Percentiles rank a stretch among this genome's conserved stretches.
Conservation (phyloP, 2,797 vertebrate genomes). For the Onychomys arenicola region DNA sequence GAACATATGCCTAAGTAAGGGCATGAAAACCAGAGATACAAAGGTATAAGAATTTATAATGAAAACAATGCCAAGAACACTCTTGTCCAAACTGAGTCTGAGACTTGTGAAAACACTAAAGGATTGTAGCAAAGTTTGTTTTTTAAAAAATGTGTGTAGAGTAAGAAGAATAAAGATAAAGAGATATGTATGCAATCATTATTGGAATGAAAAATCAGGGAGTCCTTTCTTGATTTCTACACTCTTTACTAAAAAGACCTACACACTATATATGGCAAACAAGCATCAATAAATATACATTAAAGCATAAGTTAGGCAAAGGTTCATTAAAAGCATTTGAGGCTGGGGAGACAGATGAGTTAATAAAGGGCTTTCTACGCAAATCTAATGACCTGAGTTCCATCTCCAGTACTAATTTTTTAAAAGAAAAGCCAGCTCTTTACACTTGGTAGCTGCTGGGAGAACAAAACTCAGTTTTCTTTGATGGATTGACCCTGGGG, state of each 20-base stretch:
- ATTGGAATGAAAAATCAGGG: background rate
- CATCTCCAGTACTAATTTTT: background rate
- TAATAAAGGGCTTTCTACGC: background rate
- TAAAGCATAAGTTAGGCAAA: constrained; percentile 12
- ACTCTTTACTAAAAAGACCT: constrained; percentile 7
- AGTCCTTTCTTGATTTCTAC: background rate
- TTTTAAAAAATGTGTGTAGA: background rate
- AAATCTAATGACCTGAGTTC: background rate
- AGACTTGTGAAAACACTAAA: background rate
- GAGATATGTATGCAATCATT: background rate
- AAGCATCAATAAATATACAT: constrained; percentile 20
- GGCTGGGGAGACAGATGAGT: background rate
- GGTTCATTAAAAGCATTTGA: constrained; percentile 6
- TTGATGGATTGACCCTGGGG: background rate
- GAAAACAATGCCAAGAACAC: background rate
- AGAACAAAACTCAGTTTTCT: background rate
- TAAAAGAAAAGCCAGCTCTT: background rate
- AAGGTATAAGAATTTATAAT: background rate
- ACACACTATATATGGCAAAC: constrained; percentile 3
- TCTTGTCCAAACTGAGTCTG: background rate
- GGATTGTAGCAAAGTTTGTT: background rate
- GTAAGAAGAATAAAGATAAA: constrained; percentile 3
- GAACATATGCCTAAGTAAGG: background rate
- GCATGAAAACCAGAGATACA: background rate
- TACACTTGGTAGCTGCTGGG: background rate